Evolutionary conservation across 2,113 vertebrate genomes (phyloP).

Genomic region (Gasterosteus nipponicus): DNA sequence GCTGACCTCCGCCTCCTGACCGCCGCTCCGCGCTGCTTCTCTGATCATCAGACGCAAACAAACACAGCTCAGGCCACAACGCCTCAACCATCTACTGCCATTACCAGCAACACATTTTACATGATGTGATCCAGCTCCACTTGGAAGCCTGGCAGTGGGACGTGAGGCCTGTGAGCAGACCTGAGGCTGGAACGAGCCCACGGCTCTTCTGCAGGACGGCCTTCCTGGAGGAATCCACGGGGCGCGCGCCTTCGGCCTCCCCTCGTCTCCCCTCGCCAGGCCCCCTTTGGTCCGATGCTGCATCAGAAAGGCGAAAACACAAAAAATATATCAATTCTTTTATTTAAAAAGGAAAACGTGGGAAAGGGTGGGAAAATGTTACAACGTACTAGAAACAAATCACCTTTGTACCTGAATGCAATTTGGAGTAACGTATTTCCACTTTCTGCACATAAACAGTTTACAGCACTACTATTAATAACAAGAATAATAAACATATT

Average conservation of each 20-base stretch:
- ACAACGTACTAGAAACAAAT: background rate
- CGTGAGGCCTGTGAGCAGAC: slow-evolving; percentile 57
- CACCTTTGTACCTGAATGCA: background rate
- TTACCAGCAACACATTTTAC: too few relatives aligned
- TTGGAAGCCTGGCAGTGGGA: background rate
- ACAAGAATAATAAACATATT: background rate
- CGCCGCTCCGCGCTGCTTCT: slow-evolving; percentile 40
- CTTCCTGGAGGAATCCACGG: slow-evolving; percentile 95
- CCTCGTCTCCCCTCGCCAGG: slow-evolving; percentile 77
- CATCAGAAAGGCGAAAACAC: background rate
- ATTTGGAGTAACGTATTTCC: background rate
- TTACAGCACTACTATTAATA: background rate
- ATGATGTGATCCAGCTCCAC: background rate
- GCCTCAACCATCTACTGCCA: background rate
- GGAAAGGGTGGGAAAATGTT: background rate
- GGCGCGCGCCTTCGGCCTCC: slow-evolving; percentile 81
- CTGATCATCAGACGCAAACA: slow-evolving; percentile 51
- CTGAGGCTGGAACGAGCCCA: slow-evolving; percentile 81
- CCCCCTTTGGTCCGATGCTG: slow-evolving; percentile 59
- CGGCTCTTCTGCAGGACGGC: slow-evolving; percentile 76
- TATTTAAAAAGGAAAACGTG: background rate
- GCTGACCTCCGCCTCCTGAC: slow-evolving; percentile 48
- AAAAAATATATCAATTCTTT: too few relatives aligned
- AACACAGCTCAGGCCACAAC: background rate
- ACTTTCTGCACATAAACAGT: background rate